A percentile compares a stretch with the other conserved stretches of the same genome.
Conservation (phyloP, 2,113 vertebrate species). For the Aptenodytes patagonicus region DNA sequence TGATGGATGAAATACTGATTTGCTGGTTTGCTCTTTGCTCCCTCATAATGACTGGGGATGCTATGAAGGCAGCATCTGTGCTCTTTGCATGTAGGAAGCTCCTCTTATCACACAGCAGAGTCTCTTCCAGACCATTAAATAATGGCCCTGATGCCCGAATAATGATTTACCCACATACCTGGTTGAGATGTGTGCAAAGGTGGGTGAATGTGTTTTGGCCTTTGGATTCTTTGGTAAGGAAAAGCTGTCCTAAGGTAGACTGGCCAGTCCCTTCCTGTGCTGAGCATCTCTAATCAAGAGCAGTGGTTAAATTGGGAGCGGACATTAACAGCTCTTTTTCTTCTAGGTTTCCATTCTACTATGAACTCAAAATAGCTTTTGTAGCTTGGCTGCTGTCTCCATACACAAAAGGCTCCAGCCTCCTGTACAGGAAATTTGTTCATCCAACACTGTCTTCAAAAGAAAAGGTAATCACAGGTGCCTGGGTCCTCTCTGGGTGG, state of each 20-base stretch:
- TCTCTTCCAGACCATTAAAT: neutral
- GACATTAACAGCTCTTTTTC: slow-evolving; percentile 36
- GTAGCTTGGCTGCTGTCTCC: slow-evolving; percentile 98
- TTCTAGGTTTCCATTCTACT: slow-evolving; percentile 97
- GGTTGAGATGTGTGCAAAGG: neutral
- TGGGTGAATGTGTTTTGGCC: neutral
- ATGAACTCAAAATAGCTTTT: slow-evolving; percentile 98
- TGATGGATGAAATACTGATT: neutral
- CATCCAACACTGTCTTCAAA: slow-evolving; percentile 97
- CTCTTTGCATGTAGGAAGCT: neutral
- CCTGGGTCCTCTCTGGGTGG: neutral
- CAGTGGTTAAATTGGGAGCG: neutral
- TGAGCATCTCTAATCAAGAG: neutral
- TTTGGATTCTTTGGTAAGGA: neutral
- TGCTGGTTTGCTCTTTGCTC: neutral
- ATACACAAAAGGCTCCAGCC: slow-evolving; percentile 97
- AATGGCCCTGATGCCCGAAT: neutral
- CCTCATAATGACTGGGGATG: neutral
- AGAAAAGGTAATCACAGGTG: slow-evolving; percentile 89
- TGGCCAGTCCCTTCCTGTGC: neutral
- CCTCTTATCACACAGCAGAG: neutral
- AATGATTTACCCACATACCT: neutral
- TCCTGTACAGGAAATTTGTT: slow-evolving; percentile 97
- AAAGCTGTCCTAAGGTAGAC: neutral
- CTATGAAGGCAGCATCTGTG: neutral